Evolutionary conservation across 2,888 invertebrate species (phyloP), one percentile per base, ranked within the genome.

Genomic region (Notocelia uddmanniana): DNA sequence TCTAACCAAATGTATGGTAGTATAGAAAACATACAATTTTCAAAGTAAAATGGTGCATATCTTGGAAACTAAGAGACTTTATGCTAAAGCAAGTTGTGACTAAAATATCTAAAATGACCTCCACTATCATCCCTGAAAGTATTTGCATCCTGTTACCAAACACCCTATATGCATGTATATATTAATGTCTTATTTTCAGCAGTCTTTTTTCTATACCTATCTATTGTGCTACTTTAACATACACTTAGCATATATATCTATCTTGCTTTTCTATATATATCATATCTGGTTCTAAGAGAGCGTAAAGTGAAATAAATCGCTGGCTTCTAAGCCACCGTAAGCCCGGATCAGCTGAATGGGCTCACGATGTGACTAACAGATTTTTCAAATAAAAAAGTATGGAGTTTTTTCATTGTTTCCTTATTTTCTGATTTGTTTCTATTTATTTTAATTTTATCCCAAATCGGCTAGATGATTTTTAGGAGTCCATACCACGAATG

Each of bases 301-400:
- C 68, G 73, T 69, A 74, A 79, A 81, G 77, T 81, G 79, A 79
- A 78, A 81, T 78, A 79, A 78, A 81, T 81, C 78, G 79, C 62
- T 74, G 74, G 74, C 74, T n/a, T n/a, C n/a, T 67, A 67, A 76
- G 74, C 75, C 73, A 74, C 75, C 74, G 74, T 73, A 74, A 74
- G 74, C 69, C 73, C 48, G 55, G 69, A 68, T 73, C 41, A 23
- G 45, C 50, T 13, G 9, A 57, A 58, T 70, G 41, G 58, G 58
- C 64, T 64, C 58, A 50, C 57, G 21, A 68, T 23, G 31, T 57
- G 63, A 48, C 21, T 58, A 63, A 63, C 63, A 52, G 63, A 63
- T 63, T 58, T 58, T 23, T 9, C 19, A 37, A 34, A 64, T 63
- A 21, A 10, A 52, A n/a, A 52, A 10, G 1, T 21, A 62, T 19